phyloP scores from a whole-genome alignment of 2,888 invertebrate genomes.

The Ormyrus labotus region DNA sequence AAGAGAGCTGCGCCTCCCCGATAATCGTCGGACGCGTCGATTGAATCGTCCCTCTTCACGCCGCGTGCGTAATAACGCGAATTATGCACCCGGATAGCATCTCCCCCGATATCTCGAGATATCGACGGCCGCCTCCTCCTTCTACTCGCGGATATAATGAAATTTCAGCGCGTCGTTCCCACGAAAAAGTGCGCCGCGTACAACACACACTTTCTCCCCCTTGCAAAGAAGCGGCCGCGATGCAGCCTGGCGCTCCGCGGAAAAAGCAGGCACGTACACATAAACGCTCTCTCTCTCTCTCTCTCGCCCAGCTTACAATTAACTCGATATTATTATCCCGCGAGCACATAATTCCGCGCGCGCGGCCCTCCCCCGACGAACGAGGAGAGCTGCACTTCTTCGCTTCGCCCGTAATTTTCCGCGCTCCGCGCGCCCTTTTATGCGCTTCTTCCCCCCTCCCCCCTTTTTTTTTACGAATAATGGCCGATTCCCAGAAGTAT shows the following conservation, averaged over 20 bases:
- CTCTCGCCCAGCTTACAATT: constrained; percentile 63
- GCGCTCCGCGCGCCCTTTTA: constrained; percentile 1
- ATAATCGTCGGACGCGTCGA: constrained; percentile 51
- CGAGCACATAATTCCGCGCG: constrained; percentile 60
- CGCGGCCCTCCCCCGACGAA: no score
- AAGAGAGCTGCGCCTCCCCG: background rate
- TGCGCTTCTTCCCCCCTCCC: constrained; percentile 16
- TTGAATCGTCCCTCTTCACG: constrained; percentile 65
- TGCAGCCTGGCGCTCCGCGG: background rate
- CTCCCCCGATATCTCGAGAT: background rate
- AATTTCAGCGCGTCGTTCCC: background rate
- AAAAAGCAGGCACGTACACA: background rate
- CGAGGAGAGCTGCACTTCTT: no score
- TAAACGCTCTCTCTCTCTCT: background rate
- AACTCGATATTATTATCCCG: constrained; percentile 66
- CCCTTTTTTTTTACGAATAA: constrained; percentile 23
- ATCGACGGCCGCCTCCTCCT: no score
- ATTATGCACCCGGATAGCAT: constrained; percentile 6
- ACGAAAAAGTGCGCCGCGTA: background rate
- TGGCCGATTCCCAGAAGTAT: constrained; percentile 31
- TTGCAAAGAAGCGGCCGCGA: no score
- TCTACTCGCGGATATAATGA: background rate
- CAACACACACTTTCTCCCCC: background rate
- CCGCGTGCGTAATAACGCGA: constrained; percentile 29
- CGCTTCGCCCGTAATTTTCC: constrained; percentile 34